Conservation (phyloP, 2,888 invertebrate genomes). For the Nomada lathburiana region DNA sequence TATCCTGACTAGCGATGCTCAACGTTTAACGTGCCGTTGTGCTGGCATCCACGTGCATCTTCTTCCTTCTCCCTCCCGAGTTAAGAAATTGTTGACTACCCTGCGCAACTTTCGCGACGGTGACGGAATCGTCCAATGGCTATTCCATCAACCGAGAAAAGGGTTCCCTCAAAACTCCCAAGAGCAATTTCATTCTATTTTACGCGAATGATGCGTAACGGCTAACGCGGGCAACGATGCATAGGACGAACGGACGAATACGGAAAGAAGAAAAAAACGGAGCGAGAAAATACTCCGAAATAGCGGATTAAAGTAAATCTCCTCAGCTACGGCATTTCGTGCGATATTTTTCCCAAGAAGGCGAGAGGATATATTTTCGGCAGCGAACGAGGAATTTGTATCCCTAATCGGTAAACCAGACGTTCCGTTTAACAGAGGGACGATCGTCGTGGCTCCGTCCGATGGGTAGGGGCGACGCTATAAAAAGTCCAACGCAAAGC, state of each 20-base stretch:
- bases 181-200: not conserved
- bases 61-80: not conserved
- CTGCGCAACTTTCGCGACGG: constrained; percentile 28
- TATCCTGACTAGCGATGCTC: constrained; percentile 43
- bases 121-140: not conserved
- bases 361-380: constrained; percentile 17
- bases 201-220: too few relatives aligned
- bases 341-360: not conserved
- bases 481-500: constrained; percentile 41
- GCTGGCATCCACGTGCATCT: constrained; percentile 13
- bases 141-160: too few relatives aligned
- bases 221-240: too few relatives aligned
- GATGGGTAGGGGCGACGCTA: not conserved
- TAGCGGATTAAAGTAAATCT: too few relatives aligned
- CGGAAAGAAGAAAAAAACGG: not conserved
- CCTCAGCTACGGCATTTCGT: too few relatives aligned
- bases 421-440: constrained; percentile 9
- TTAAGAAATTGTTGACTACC: constrained; percentile 21
- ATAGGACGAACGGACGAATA: too few relatives aligned
- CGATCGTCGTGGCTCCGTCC: not conserved
- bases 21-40: constrained; percentile 59
- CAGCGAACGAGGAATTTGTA: not conserved
- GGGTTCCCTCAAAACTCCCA: not conserved
- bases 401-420: not conserved
- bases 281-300: too few relatives aligned